Base-by-base conservation (phyloP, 2,113 vertebrate species). In the Lophura nycthemera region DNA sequence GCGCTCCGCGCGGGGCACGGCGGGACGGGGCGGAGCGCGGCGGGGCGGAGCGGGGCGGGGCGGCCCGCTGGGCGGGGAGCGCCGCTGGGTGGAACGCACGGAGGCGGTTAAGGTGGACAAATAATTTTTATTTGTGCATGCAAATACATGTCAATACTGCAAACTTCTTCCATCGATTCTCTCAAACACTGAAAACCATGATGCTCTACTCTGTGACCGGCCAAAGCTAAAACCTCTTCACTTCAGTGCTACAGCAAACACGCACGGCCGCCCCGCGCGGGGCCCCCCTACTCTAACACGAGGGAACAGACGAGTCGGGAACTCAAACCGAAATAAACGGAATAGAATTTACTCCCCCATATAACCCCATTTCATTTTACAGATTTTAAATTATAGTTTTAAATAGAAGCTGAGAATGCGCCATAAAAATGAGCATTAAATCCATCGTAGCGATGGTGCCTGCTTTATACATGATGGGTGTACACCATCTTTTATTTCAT, bases 401-500 rank as follows among this genome's bases (percentile, higher is more conserved):
- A 98, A 98, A 97, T 98, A 98, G 98, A 98, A 99, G 98, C 98
- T 98, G 98, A 98, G 98, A 98, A 98, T 98, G 98, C 98, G 98
- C 98, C 97, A 98, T 99, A 99, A 98, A 99, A 99, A 99, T 99
- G 98, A 99, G 98, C 98, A 97, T 98, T 98, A 99, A 98, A 97
- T 99, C 99, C 99, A 99, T 99, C 99, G 97, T 99, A 99, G 97
- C 98, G 99, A 99, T 99, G 99, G 99, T 98, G 98, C 98, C 98
- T 98, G 98, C 98, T 98, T 98, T 99, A 99, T 99, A 99, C 98
- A 99, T 98, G 98, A 99, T 98, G 97, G 99, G 98, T 99, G 98
- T 98, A 98, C 98, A 99, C 99, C 99, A 99, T 99, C 98, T 98
- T 98, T 98, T 98, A 98, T 98, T 98, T 99, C 97, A 98, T 99